phyloP scores from a whole-genome alignment of 2,888 invertebrate species.

The Patella ulyssiponensis region DNA sequence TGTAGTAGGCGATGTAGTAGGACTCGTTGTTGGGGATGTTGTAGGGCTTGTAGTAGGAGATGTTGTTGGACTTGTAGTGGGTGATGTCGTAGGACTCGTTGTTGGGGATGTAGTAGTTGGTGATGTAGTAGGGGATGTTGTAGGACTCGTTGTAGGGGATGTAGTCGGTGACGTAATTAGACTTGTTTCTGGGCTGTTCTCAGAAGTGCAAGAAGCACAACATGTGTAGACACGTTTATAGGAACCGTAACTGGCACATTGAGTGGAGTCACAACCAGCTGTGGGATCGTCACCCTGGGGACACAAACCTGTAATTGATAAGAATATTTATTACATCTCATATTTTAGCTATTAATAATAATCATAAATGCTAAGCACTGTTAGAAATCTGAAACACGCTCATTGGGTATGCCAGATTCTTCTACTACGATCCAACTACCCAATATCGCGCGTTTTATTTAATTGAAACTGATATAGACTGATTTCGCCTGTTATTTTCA shows the following conservation, averaged over 20 bases:
- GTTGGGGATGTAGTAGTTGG: neutral
- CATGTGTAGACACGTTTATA: neutral
- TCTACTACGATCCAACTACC: no score
- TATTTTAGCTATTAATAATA: no score
- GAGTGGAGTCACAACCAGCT: neutral
- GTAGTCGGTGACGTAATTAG: neutral
- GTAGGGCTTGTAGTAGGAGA: neutral
- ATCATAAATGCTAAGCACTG: no score
- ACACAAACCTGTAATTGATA: neutral
- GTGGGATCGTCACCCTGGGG: neutral
- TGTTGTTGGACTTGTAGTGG: neutral
- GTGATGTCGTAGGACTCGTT: neutral
- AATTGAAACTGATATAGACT: no score
- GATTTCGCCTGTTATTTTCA: no score
- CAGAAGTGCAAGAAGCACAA: neutral
- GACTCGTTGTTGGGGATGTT: neutral
- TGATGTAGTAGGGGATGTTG: neutral
- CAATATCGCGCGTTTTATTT: no score
- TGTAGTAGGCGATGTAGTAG: neutral
- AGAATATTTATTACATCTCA: neutral
- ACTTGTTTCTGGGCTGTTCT: neutral
- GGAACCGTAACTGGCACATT: neutral
- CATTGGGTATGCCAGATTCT: no score
- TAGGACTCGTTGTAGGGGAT: neutral
- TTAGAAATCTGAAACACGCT: no score